Percentiles rank a stretch among this genome's conserved stretches.
Evolutionary conservation across 2,888 invertebrate species (phyloP).

Genomic region (Drymonia ruficornis): DNA sequence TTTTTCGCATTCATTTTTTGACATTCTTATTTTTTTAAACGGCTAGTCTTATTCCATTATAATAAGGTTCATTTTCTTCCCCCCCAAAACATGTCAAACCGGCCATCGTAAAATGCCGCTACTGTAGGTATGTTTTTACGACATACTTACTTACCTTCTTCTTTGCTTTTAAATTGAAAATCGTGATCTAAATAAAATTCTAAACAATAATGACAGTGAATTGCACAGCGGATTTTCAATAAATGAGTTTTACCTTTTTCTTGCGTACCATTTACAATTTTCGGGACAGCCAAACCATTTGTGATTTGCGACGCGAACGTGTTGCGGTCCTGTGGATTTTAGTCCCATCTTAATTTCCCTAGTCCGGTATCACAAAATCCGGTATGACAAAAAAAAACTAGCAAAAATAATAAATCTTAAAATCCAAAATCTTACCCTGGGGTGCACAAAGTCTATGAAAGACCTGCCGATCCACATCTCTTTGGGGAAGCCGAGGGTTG

Average conservation of each 20-base stretch:
- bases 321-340: constrained; percentile 80
- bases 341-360: not conserved
- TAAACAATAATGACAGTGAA: constrained; percentile 3
- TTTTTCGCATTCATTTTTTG: too few relatives aligned
- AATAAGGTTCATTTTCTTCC: too few relatives aligned
- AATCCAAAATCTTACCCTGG: constrained; percentile 81
- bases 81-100: too few relatives aligned
- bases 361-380: too few relatives aligned
- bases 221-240: constrained; percentile 33
- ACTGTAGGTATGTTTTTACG: too few relatives aligned
- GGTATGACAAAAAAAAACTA: too few relatives aligned
- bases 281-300: constrained; percentile 86
- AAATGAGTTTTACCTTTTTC: constrained; percentile 56
- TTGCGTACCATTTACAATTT: constrained; percentile 51
- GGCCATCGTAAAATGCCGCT: too few relatives aligned
- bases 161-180: too few relatives aligned
- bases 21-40: too few relatives aligned
- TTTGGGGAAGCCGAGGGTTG: constrained; percentile 90
- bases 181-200: too few relatives aligned
- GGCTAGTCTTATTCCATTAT: too few relatives aligned
- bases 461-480: constrained; percentile 94
- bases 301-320: constrained; percentile 92
- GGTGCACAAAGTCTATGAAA: constrained; percentile 94
- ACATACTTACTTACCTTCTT: too few relatives aligned
- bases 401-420: not conserved